Percentiles rank a stretch among this genome's conserved stretches.
Evolutionary conservation across 2,888 invertebrate species (phyloP).

Genomic region (Amiota mariae): DNA sequence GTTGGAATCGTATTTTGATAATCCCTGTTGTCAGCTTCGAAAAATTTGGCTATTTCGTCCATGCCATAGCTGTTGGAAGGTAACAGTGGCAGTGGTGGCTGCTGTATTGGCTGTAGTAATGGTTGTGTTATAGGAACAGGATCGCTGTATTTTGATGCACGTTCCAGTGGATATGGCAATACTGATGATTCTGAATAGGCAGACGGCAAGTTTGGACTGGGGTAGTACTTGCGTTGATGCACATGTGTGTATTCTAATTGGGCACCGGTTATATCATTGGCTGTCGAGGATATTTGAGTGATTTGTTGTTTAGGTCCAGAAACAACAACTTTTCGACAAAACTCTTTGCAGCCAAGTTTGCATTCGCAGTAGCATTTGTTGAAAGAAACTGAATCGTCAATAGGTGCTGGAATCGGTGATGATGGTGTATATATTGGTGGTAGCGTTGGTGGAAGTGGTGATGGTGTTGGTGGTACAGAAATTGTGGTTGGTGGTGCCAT

Average conservation of each 20-base stretch:
- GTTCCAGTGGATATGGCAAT: constrained; percentile 50
- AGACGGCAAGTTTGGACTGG: constrained; percentile 10
- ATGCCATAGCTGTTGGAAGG: constrained; percentile 48
- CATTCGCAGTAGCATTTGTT: constrained; percentile 68
- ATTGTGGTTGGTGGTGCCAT: constrained; percentile 18
- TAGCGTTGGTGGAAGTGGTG: neutral
- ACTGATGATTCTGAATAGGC: constrained; percentile 1
- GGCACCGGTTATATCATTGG: constrained; percentile 54
- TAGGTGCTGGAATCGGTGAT: neutral
- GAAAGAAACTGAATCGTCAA: constrained; percentile 36
- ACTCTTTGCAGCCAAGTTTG: constrained; percentile 65
- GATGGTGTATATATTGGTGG: constrained; percentile 29
- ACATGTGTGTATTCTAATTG: constrained; percentile 59
- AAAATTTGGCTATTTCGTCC: constrained; percentile 54
- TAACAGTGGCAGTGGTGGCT: too few species aligned
- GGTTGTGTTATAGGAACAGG: constrained; percentile 43
- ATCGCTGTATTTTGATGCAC: constrained; percentile 31
- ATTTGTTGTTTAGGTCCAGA: constrained; percentile 55
- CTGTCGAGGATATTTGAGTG: constrained; percentile 56
- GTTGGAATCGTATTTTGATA: constrained; percentile 42
- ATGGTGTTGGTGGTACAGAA: neutral
- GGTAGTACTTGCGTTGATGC: constrained; percentile 54
- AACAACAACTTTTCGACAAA: constrained; percentile 61
- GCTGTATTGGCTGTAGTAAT: constrained; percentile 44
- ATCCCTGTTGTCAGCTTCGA: constrained; percentile 44